Percentiles rank a stretch among this genome's conserved stretches.
Evolutionary conservation across 2,888 invertebrate genomes (phyloP).

Genomic region (Meghimatium bilineatum): DNA sequence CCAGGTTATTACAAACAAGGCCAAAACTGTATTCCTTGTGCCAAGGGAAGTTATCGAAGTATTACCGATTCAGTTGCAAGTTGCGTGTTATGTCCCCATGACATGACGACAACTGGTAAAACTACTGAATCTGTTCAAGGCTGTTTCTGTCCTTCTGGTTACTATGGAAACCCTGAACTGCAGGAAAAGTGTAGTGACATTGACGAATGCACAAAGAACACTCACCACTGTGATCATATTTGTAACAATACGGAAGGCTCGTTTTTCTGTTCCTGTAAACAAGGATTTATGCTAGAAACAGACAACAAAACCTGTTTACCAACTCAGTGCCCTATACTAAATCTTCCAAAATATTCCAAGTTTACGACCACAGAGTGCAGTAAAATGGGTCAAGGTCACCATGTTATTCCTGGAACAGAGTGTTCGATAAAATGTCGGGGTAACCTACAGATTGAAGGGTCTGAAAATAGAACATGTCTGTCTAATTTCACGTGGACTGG

Average conservation of each 20-base stretch:
- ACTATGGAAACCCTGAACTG: conserved; percentile 53
- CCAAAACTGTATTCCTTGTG: conserved; percentile 51
- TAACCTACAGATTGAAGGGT: conserved; percentile 26
- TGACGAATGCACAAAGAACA: conserved; percentile 56
- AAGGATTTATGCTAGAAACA: conserved; percentile 47
- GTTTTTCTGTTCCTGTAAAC: conserved; percentile 57
- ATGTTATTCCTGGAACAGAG: conserved; percentile 43
- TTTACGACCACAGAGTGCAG: conserved; percentile 26
- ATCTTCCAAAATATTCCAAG: conserved; percentile 25
- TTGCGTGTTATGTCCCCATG: conserved; percentile 56
- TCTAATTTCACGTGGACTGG: conserved; percentile 50
- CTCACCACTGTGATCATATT: conserved; percentile 56
- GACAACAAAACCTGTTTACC: conserved; percentile 53
- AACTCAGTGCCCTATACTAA: conserved; percentile 39
- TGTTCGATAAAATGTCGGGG: conserved; percentile 48
- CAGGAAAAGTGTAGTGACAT: conserved; percentile 49
- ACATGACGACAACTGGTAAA: conserved; percentile 49
- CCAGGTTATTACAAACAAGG: conserved; percentile 58
- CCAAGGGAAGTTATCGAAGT: conserved; percentile 54
- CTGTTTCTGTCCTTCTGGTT: conserved; percentile 57
- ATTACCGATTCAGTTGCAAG: conserved; percentile 41
- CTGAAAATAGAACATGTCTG: conserved; percentile 43
- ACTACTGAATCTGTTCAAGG: conserved; percentile 51
- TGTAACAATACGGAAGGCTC: conserved; percentile 59
- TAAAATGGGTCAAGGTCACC: conserved; percentile 34